These are phyloP conservation scores for Kuschelorhynchus macadamiae DNA, from an alignment of 2,888 invertebrate species.

Conservation along the genomic window DNA sequence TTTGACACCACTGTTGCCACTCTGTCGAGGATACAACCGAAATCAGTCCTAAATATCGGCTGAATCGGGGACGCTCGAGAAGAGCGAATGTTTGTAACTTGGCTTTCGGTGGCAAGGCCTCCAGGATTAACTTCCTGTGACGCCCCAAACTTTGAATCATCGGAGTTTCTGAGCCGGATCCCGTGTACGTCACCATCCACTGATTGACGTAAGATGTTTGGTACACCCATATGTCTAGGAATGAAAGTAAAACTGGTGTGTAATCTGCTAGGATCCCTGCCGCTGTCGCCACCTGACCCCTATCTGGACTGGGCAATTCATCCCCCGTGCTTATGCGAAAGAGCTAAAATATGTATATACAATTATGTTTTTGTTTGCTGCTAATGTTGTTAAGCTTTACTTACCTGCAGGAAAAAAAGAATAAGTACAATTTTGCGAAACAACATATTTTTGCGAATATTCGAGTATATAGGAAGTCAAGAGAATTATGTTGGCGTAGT, in stretches of 20 bases:
- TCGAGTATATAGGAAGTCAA: too few species aligned
- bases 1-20: neutral
- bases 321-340: too few species aligned
- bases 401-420: too few species aligned
- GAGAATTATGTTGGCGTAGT: too few species aligned
- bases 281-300: too few species aligned
- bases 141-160: neutral
- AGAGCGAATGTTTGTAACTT: neutral
- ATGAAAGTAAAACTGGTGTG: neutral
- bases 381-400: too few species aligned
- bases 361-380: too few species aligned
- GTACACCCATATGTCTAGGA: neutral
- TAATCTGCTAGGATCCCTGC: neutral
- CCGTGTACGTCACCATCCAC: conserved; percentile 1
- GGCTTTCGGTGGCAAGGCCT: neutral
- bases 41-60: neutral
- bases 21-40: neutral
- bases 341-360: too few species aligned
- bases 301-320: too few species aligned
- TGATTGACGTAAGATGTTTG: neutral
- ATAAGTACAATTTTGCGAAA: too few species aligned
- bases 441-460: too few species aligned
- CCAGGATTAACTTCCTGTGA: neutral
- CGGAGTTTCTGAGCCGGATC: neutral
- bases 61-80: neutral